These are phyloP conservation scores for Strix uralensis DNA, from an alignment of 2,113 vertebrate species.

Conservation along the genomic window DNA sequence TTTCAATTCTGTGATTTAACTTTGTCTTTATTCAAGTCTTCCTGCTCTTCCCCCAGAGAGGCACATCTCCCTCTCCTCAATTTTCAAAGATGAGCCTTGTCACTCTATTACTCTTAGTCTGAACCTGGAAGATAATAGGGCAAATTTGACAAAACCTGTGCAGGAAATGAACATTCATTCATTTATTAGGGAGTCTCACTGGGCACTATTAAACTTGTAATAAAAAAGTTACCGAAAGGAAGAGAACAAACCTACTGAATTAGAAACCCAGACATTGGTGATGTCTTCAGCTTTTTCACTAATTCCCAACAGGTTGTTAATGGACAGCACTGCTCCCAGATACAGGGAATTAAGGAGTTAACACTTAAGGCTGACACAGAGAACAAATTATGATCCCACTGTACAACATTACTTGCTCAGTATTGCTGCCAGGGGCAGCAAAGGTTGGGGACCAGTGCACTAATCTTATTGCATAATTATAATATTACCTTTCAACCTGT, in stretches of 20 bases:
- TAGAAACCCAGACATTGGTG: background rate
- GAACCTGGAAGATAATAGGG: conserved; percentile 39
- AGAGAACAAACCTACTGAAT: conserved; percentile 25
- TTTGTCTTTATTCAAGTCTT: background rate
- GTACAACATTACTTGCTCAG: background rate
- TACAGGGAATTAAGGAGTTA: conserved; percentile 31
- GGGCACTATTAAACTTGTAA: conserved; percentile 42
- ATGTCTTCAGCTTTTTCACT: background rate
- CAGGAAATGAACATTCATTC: conserved; percentile 53
- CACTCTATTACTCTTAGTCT: conserved; percentile 32
- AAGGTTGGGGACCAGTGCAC: background rate
- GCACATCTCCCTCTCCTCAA: background rate
- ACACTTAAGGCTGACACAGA: conserved; percentile 15
- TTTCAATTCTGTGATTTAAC: background rate
- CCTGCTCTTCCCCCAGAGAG: background rate
- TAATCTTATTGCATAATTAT: background rate
- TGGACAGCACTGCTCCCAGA: background rate
- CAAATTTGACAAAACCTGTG: conserved; percentile 49
- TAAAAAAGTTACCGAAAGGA: conserved; percentile 22
- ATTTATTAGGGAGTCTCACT: conserved; percentile 52
- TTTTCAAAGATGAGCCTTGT: background rate
- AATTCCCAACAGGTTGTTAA: background rate
- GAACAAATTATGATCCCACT: conserved; percentile 30
- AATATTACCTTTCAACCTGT: background rate
- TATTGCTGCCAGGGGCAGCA: conserved; percentile 28